Conservation (phyloP, 2,797 vertebrate species). For the Calcarius lapponicus region DNA sequence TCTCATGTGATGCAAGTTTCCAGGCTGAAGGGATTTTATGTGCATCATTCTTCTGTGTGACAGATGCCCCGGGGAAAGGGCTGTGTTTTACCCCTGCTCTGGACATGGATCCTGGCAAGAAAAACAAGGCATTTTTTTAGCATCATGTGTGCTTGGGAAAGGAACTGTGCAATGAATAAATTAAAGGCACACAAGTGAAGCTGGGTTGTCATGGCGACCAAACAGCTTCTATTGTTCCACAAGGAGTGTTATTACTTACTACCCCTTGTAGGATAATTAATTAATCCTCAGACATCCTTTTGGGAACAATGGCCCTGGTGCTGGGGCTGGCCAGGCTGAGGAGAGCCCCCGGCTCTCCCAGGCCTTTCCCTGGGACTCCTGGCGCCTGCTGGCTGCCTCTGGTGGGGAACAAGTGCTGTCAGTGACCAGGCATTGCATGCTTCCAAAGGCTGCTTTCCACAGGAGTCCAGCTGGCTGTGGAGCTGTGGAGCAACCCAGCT, state of each 20-base stretch:
- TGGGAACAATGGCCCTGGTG: slow-evolving; percentile 17
- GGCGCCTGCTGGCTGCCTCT: background rate
- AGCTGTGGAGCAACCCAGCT: background rate
- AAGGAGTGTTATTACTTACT: slow-evolving; percentile 63
- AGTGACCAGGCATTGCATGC: background rate
- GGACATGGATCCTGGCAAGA: slow-evolving; percentile 25
- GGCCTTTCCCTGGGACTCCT: background rate
- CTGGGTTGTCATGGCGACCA: slow-evolving; percentile 37
- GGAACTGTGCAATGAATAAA: slow-evolving; percentile 60
- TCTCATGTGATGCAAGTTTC: background rate
- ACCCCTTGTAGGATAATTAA: slow-evolving; percentile 64
- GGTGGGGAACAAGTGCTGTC: background rate
- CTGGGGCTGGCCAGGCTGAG: background rate
- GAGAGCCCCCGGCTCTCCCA: background rate
- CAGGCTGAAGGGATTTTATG: slow-evolving; percentile 20
- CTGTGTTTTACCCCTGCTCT: slow-evolving; percentile 8
- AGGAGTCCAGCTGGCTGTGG: background rate
- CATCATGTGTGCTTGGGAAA: slow-evolving; percentile 1
- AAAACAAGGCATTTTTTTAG: slow-evolving; percentile 55
- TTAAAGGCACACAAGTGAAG: slow-evolving; percentile 57
- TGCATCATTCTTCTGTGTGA: slow-evolving; percentile 12
- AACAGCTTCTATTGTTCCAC: slow-evolving; percentile 60
- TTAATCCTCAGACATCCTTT: slow-evolving; percentile 58
- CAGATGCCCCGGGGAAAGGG: background rate
- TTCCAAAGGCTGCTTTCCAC: background rate